Evolutionary conservation across 2,888 invertebrate genomes (phyloP), one percentile per base, ranked within the genome.

Genomic region (Caenorhabditis sp.): DNA sequence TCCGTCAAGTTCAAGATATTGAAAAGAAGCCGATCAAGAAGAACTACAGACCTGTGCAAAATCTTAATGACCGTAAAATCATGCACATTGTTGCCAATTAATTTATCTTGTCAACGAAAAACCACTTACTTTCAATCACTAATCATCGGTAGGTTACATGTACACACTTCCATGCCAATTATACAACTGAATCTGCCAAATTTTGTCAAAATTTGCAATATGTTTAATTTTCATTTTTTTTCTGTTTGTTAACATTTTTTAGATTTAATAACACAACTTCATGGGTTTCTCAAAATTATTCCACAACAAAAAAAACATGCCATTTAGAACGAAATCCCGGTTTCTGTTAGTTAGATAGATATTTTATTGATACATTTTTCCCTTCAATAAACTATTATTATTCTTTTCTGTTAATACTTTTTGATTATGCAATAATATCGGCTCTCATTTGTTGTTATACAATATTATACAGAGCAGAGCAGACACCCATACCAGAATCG

Each of bases 31-130:
- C 82, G 12, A 76, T 85, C 63, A 67, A 68, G 60, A 83, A 78
- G 62, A 85, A 85, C 75, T 84, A 81, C 71, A 80, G 85, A 38
- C 85, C 85, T 0, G 72, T 73, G n/a, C 84, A 84, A 67, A 59
- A 69, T 25, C 50, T 82, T n/a, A 83, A 84, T 67, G 77, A 83
- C 52, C 68, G 84, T 36, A 76, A 75, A 52, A 70, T 75, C 38
- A 61, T 67, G 20, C 70, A 74, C 67, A 74, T 74, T 53, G 73
- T 74, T 38, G 69, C 73, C 54, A 68, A 73, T 25, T 72, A 36
- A 56, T 43, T 43, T 7, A 3, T 43, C 14, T 43, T 43, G 43
- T 12, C 43, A 43, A 43, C 43, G 43, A 43, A 20, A 20, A 52
- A 52, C 52, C 23, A 21, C 17, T 17, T 50, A 50, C 50, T 52